Evolutionary conservation across 1,140 invertebrate species (phyloP), one percentile per base, ranked within the genome.

Genomic region (Gonioctena quinquepunctata): DNA sequence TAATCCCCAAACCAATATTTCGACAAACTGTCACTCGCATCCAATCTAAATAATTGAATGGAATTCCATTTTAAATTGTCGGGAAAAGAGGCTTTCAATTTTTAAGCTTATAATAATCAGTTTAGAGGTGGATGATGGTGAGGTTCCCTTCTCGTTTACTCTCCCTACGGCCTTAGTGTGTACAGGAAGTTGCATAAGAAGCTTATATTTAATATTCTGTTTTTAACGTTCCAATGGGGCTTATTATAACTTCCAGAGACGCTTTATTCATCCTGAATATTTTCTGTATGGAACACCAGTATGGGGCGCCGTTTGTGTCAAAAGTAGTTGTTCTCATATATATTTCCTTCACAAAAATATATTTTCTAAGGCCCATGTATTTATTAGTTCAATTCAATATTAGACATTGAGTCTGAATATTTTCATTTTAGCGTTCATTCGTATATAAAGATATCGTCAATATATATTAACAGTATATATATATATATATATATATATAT

Each of bases 151-250:
- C 61, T 48, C 23, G 18, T 3, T 23, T 33, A 21, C 19, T n/a
- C 27, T 63, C 33, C 21, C 33, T 61, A 13, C 11, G 21, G 18
- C 27, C n/a, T n/a, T n/a, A n/a, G 3, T 23, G 23, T 48, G 16
- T 57, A 57, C 64, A 7, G 64, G 64, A 66, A 66, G 64, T 66
- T 57, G n/a, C n/a, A 23, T 66, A 66, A 66, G 64, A 57, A 66
- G 64, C 16, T 66, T 66, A 66, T 57, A 66, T 66, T 66, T 54
- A 66, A 66, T 66, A 66, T 66, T 66, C 64, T 28, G 64, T 56
- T 66, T 66, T 66, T 56, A 66, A 66, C 52, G 52, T 66, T 54
- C 27, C 19, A 19, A 54, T 33, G 16, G 11, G 52, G 49, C 48
- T 66, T 54, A 66, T 66, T 54, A 50, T 33, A 54, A 54, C 23